Conservation (phyloP, 2,797 vertebrate species). For the Hylomyscus alleni region DNA sequence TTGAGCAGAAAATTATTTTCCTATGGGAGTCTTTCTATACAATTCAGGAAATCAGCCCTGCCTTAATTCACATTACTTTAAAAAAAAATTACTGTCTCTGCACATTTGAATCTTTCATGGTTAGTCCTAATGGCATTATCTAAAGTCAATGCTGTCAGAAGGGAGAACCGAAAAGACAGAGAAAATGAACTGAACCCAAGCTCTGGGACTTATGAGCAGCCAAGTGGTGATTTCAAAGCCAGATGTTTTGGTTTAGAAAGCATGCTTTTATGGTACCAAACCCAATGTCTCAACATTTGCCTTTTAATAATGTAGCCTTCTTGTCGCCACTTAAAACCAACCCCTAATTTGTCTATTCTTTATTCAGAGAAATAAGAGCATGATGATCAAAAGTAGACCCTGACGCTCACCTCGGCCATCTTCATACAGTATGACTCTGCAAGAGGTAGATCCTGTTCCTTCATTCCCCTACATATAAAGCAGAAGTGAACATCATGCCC, state of each 20-base stretch:
- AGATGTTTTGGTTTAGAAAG: not conserved
- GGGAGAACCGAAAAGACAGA: not conserved
- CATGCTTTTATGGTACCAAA: not conserved
- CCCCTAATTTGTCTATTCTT: not conserved
- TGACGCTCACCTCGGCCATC: not conserved
- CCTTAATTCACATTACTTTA: not conserved
- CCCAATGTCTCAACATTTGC: not conserved
- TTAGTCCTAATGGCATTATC: not conserved
- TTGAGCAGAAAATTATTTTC: not conserved
- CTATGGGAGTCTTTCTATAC: not conserved
- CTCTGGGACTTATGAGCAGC: not conserved
- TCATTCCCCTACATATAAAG: too few relatives aligned
- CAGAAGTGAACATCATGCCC: not conserved
- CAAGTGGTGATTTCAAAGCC: not conserved
- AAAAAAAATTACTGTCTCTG: not conserved
- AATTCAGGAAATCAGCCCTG: not conserved
- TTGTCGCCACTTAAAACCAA: not conserved
- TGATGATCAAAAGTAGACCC: not conserved
- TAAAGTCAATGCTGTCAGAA: not conserved
- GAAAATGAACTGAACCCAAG: not conserved
- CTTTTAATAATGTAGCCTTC: not conserved
- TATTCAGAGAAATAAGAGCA: not conserved
- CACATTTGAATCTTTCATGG: not conserved
- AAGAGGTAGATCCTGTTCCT: not conserved
- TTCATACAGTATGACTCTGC: not conserved